Percentiles rank a stretch among this genome's conserved stretches.
Evolutionary conservation across 2,888 invertebrate genomes (phyloP).

Genomic region (Rhamnusium bicolor): DNA sequence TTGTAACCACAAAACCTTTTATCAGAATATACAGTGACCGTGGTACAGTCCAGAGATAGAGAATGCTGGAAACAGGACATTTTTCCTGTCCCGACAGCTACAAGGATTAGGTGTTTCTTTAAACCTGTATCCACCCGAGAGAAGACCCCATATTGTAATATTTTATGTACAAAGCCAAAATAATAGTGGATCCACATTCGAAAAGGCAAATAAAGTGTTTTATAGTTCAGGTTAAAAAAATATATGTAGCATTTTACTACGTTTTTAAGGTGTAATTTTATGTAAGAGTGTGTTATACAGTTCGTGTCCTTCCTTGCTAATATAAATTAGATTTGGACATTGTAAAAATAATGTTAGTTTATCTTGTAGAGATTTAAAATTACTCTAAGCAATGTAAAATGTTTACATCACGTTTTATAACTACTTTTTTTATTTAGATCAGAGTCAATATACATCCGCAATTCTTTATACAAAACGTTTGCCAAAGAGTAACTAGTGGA

Average conservation of each 20-base stretch:
- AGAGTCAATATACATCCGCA: no score
- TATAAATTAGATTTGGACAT: not conserved
- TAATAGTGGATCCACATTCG: not conserved
- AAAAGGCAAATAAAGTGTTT: not conserved
- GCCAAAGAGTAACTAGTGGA: no score
- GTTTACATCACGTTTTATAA: no score
- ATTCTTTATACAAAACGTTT: no score
- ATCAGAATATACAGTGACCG: constrained; percentile 64
- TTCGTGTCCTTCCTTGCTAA: not conserved
- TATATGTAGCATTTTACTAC: not conserved
- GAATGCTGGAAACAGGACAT: constrained; percentile 17
- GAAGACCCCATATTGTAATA: not conserved
- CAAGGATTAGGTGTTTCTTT: not conserved
- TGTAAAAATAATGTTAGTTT: not conserved
- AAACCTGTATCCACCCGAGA: not conserved
- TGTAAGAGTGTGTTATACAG: not conserved
- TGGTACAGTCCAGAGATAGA: constrained; percentile 58
- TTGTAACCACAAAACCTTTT: constrained; percentile 65
- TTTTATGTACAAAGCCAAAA: constrained; percentile 25
- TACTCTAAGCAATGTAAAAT: no score
- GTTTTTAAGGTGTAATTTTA: not conserved
- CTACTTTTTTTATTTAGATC: no score
- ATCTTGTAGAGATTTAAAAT: not conserved
- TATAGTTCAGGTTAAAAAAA: not conserved
- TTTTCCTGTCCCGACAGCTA: not conserved